Evolutionary conservation across 1,140 invertebrate species (phyloP), one percentile per base, ranked within the genome.

Genomic region (Monomorium pharaonis): DNA sequence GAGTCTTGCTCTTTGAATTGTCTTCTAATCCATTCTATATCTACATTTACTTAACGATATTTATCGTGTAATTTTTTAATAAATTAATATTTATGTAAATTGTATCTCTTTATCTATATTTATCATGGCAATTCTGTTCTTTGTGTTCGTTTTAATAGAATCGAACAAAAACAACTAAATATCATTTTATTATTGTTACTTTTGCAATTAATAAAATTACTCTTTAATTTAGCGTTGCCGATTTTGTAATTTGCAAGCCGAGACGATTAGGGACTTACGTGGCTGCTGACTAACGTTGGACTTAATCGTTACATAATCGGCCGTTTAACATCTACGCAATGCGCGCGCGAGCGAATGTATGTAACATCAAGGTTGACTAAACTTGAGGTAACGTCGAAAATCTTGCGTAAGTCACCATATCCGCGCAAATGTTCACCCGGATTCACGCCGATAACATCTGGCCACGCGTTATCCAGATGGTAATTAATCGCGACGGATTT

Each of bases 371-470:
- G 70, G 85, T 89, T 89, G 76, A 89, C 51, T 42, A 84, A 89
- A 89, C 67, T 65, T 84, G 85, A 86, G 62, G 86, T 80, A 85
- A 80, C 62, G 69, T 90, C 88, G 72, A 90, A 90, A 76, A 87
- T 75, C 72, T 90, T 90, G 88, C 88, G 85, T 76, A 89, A 90
- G 85, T 69, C 37, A 56, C 30, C 30, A 30, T 37, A 67, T 56
- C 49, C 47, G 21, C 63, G 56, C 37, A 72, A 80, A 84, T 81
- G n/a, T 78, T 89, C 37, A 30, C 30, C 49, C 27, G 37, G 37
- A 42, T 65, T 33, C 27, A 27, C 33, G 14, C 51, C 63, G 27
- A 62, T 74, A 75, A 75, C 42, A 75, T 75, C 44, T 75, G 54
- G 37, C 49, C n/a, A 51, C n/a, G 56, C 60, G 49, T 60, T 70